Base-by-base conservation (phyloP, 2,113 vertebrate species). In the Lipophrys pholis region DNA sequence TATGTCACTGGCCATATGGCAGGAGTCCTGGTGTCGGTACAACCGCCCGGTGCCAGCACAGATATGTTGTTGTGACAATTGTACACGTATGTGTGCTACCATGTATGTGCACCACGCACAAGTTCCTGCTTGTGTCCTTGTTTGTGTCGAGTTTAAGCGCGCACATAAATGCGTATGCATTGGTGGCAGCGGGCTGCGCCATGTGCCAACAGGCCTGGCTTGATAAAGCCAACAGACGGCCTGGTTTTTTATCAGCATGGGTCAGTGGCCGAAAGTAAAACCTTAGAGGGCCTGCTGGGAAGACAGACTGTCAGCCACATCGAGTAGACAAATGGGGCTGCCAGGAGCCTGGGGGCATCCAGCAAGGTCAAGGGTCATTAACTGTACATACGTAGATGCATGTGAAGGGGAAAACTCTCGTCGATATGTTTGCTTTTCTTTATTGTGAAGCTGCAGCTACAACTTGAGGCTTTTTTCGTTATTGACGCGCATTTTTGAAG, bases 1-100 rank as follows among this genome's bases (percentile, higher is more conserved):
- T 85, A 82, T 87, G 89, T 89, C 85, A 79, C 36, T 17, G 41
- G 67, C 85, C 91, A 93, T 90, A 91, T 91, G 91, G 90, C 73
- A 56, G 70, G 62, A 81, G 64, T 82, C 75, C 52, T 84, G 78
- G 88, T 75, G 79, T 80, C 84, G 54, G 69, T 60, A 48, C 81
- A 80, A 45, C 35, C 68, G 17, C 51, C 71, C 55, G 17, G 56
- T 77, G 80, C 82, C 74, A 86, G 87, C 80, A 72, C 69, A 83
- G 69, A 78, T 64, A 61, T 78, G 70, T 38, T 51, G 69, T 66
- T 52, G 66, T 69, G 41, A 67, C 43, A 42, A 40, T 51, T 61
- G 55, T 56, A 41, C n/a, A 11, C 57, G 15, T 76, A 43, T 54
- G 56, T 64, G 39, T 11, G 35, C 8, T 11, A 7, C 42, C 21